A percentile compares a stretch with the other conserved stretches of the same genome.
Conservation (phyloP, 2,888 invertebrate genomes). For the Fragum fragum region DNA sequence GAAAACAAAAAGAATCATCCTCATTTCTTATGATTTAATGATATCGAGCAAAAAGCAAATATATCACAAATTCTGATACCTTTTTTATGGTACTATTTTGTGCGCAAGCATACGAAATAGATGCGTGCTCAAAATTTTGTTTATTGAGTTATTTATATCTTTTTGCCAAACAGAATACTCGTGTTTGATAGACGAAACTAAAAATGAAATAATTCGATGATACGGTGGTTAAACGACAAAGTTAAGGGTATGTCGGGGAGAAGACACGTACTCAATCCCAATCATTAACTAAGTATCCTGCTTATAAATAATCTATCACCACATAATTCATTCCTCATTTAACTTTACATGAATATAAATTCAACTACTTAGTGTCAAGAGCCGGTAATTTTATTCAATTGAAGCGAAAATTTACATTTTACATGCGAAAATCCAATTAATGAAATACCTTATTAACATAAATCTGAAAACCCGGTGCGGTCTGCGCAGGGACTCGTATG, state of each 20-base stretch:
- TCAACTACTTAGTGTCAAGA: slow-evolving; percentile 65
- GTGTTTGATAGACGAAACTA: no score
- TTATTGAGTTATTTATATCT: no score
- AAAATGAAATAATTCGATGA: no score
- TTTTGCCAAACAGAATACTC: no score
- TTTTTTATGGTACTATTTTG: no score
- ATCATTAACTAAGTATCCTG: slow-evolving; percentile 34
- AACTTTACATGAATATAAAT: slow-evolving; percentile 63
- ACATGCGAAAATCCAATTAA: slow-evolving; percentile 69
- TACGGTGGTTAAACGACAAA: no score
- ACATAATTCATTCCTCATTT: slow-evolving; percentile 47
- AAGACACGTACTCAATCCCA: neutral
- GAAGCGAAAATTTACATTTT: slow-evolving; percentile 57
- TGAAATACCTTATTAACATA: slow-evolving; percentile 58
- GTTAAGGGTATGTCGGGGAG: neutral
- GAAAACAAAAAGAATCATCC: no score
- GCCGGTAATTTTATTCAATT: slow-evolving; percentile 66
- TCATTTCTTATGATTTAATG: no score
- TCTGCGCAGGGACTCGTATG: neutral
- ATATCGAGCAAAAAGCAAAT: no score
- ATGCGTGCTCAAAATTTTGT: no score
- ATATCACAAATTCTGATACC: no score
- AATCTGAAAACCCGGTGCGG: slow-evolving; percentile 27
- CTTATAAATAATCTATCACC: slow-evolving; percentile 31
- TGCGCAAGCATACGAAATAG: no score